phyloP scores from a whole-genome alignment of 2,113 vertebrate genomes.

The Boleophthalmus pectinirostris region DNA sequence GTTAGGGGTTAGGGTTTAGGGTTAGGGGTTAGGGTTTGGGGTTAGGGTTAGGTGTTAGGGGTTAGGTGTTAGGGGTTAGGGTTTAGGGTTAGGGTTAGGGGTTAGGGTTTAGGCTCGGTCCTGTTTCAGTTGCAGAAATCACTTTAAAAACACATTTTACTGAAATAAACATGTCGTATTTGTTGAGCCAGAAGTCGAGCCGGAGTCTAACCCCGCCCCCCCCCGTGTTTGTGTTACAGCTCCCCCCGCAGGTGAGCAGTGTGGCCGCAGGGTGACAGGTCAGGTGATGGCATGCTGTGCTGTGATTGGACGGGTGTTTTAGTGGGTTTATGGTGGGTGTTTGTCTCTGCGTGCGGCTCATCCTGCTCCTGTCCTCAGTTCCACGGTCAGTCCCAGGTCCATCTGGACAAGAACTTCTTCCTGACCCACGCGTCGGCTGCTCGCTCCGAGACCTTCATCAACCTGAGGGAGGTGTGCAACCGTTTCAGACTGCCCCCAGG shows the following conservation, averaged over 20 bases:
- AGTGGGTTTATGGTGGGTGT: no score
- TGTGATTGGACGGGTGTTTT: background rate
- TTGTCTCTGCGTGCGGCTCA: background rate
- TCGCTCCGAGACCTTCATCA: slow-evolving; percentile 75
- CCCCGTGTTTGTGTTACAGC: background rate
- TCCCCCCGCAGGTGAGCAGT: background rate
- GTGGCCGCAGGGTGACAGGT: background rate
- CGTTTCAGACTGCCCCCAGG: slow-evolving; percentile 87
- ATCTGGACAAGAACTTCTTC: slow-evolving; percentile 59
- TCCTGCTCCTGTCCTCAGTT: slow-evolving; percentile 42
- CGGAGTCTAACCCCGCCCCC: no score
- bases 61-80: no score
- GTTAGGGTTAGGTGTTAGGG: no score
- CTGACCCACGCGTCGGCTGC: slow-evolving; percentile 57
- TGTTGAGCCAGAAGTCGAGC: no score
- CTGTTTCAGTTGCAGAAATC: no score
- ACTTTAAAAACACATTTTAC: no score
- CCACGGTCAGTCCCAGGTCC: slow-evolving; percentile 62
- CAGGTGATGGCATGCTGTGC: background rate
- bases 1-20: no score
- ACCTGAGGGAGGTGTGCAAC: slow-evolving; percentile 87
- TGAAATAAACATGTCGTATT: no score
- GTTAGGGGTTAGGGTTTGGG: no score
- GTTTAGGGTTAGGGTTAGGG: no score
- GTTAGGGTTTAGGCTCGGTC: no score